Evolutionary conservation across 2,797 vertebrate species (phyloP), one percentile per base, ranked within the genome.

Genomic region (Buceros bicornis): DNA sequence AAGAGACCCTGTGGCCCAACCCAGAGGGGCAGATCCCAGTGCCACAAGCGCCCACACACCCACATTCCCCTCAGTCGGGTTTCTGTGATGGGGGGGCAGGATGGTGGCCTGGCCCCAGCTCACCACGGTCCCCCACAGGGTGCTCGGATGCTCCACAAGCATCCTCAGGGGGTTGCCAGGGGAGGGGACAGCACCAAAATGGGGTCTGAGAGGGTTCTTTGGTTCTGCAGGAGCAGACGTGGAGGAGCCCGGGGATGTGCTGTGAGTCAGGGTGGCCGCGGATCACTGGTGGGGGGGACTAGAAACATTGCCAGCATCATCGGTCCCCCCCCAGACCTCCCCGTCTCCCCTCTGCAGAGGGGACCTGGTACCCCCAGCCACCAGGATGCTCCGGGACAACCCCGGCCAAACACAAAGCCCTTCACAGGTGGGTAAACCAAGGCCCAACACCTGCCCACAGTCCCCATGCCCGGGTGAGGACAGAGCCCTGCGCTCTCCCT

Each of bases 231-330:
- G 3, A 29, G 35, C 22, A 37, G 43, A n/a, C 45, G 5, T 1
- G 2, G 48, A 11, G 57, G 35, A 40, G 42, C 35, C 28, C 3
- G 86, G 25, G 33, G 40, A 3, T 7, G 58, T 6, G n/a, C 48
- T 54, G 1, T 0, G 12, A 24, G 43, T 8, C 3, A 5, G 15
- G 11, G 33, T 2, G 4, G 45, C 62, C 24, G 43, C 31, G 18
- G 77, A 82, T 66, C 56, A 5, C 8, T 2, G 31, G 12, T 14
- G 26, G 2, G 2, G 29, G 25, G 26, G 7, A 4, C 13, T 74
- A 58, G 45, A 54, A 58, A 35, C 37, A 37, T 15, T 48, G 3
- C 31, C 11, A 8, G 18, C 56, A 45, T 47, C 65, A 10, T 15
- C 6, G 0, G 28, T 19, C 45, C 50, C 45, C 45, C 14, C 10